Percentiles rank a stretch among this genome's conserved stretches.
phyloP scores from a whole-genome alignment of 2,797 vertebrate species.

The Myotis myotis region DNA sequence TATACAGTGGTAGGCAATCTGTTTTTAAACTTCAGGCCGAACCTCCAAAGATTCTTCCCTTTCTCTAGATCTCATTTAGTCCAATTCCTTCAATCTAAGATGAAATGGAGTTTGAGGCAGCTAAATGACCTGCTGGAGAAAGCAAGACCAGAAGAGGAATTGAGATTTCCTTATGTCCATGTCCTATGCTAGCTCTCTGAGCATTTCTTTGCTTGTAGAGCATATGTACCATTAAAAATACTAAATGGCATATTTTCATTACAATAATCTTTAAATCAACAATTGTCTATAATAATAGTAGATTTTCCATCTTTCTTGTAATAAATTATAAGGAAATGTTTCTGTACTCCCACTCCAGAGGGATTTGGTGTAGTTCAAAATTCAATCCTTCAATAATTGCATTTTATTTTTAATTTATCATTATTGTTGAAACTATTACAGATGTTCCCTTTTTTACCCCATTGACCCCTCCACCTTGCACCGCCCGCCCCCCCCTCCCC shows the following conservation, averaged over 20 bases:
- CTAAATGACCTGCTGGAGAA: background rate
- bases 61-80: slow-evolving; percentile 17
- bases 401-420: slow-evolving; percentile 12
- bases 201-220: background rate
- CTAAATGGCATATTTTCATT: slow-evolving; percentile 21
- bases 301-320: slow-evolving; percentile 12
- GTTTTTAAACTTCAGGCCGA: slow-evolving; percentile 40
- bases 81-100: slow-evolving; percentile 19
- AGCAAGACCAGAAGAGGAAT: background rate
- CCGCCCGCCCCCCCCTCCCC: too few species aligned
- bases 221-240: background rate
- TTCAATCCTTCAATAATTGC: background rate
- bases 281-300: background rate
- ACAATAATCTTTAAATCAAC: slow-evolving; percentile 4
- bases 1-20: background rate
- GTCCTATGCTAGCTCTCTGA: background rate
- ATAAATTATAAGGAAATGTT: slow-evolving; percentile 3
- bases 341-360: background rate
- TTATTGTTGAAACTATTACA: too few species aligned
- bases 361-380: slow-evolving; percentile 17
- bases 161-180: background rate
- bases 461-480: too few species aligned
- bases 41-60: background rate
- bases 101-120: background rate
- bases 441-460: too few species aligned